Evolutionary conservation across 2,888 invertebrate genomes (phyloP).

Genomic region (Pheosia tremula): DNA sequence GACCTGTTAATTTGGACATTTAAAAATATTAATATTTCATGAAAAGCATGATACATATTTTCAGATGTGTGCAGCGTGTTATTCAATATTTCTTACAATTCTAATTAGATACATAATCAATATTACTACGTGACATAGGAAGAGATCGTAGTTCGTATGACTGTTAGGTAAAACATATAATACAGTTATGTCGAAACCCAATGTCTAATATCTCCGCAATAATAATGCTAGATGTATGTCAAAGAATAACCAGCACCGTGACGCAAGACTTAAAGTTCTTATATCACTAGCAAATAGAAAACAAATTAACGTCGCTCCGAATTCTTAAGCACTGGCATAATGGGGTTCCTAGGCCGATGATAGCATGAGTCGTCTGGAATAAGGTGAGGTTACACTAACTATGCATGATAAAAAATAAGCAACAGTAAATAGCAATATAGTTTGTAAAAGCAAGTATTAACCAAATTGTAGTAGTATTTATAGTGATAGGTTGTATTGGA

Average conservation of each 20-base stretch:
- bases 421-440: no score
- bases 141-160: no score
- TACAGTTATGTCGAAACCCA: background rate
- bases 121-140: no score
- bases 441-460: no score
- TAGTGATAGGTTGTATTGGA: no score
- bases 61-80: background rate
- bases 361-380: constrained; percentile 47
- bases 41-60: background rate
- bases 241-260: background rate
- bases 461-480: no score
- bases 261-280: constrained; percentile 7
- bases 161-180: no score
- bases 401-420: background rate
- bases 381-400: constrained; percentile 26
- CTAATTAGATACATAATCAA: no score
- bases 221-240: background rate
- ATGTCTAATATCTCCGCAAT: background rate
- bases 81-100: background rate
- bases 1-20: constrained; percentile 1
- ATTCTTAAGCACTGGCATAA: constrained; percentile 30
- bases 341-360: constrained; percentile 49
- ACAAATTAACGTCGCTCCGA: constrained; percentile 35
- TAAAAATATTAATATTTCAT: background rate
- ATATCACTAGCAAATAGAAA: constrained; percentile 26